phyloP scores from a whole-genome alignment of 2,888 invertebrate species.

The Pseudococcus jackbeardsleyi region DNA sequence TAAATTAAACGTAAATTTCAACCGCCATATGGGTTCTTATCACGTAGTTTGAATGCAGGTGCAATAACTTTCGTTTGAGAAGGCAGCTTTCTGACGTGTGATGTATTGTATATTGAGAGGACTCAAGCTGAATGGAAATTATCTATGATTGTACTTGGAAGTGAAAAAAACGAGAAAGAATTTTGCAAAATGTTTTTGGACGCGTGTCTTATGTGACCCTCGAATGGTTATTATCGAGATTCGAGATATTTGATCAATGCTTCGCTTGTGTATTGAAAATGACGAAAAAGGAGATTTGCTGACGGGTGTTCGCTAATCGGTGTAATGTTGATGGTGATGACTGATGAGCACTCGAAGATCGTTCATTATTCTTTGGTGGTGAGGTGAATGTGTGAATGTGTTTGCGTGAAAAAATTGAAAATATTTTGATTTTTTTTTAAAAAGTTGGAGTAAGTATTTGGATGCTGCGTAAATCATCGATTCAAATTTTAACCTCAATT shows the following conservation, averaged over 20 bases:
- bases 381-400: too few species aligned
- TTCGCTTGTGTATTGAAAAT: neutral
- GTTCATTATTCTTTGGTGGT: too few species aligned
- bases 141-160: neutral
- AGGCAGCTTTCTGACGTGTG: neutral
- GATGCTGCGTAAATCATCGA: too few species aligned
- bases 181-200: neutral
- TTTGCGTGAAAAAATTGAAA: too few species aligned
- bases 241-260: neutral
- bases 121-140: neutral
- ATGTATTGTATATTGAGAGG: neutral
- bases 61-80: neutral
- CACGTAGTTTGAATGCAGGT: constrained; percentile 17
- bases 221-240: constrained; percentile 8
- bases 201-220: constrained; percentile 1
- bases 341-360: neutral
- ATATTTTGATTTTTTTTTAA: too few species aligned
- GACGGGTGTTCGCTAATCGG: neutral
- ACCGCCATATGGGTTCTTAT: constrained; percentile 42
- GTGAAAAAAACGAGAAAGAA: neutral
- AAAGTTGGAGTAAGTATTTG: too few species aligned
- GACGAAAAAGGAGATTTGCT: constrained; percentile 22
- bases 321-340: neutral
- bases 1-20: neutral
- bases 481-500: too few species aligned